Evolutionary conservation across 2,113 vertebrate species (phyloP).

Genomic region (Dromaius novaehollandiae): DNA sequence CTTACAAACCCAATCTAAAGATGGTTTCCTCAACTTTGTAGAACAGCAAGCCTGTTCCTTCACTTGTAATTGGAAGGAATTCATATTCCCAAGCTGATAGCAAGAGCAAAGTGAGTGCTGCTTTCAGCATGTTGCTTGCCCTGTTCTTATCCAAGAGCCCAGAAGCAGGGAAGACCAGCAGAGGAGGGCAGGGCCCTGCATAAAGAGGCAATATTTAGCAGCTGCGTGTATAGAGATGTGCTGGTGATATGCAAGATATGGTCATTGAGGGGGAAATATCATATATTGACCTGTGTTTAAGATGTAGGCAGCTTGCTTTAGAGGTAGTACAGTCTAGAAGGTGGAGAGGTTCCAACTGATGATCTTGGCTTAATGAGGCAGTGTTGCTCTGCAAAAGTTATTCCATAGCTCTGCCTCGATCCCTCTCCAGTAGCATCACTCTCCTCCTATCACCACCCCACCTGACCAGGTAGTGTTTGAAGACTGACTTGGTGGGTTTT

Average conservation of each 20-base stretch:
- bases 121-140: not conserved
- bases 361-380: not conserved
- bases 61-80: not conserved
- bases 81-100: not conserved
- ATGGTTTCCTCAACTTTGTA: not conserved
- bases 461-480: not conserved
- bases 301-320: not conserved
- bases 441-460: too few species aligned
- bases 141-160: not conserved
- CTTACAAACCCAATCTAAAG: not conserved
- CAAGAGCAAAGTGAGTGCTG: not conserved
- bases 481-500: not conserved
- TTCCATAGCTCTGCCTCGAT: not conserved
- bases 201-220: not conserved
- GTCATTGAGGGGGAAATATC: not conserved
- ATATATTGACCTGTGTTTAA: not conserved
- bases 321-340: not conserved
- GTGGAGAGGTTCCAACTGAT: accelerated
- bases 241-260: not conserved
- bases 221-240: not conserved
- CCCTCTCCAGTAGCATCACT: not conserved
- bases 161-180: not conserved
- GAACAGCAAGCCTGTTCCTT: too few species aligned
- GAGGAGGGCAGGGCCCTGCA: not conserved
- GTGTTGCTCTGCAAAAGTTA: not conserved